A percentile compares a stretch with the other conserved stretches of the same genome.
phyloP scores from a whole-genome alignment of 2,113 vertebrate species.

The Thryonomys swinderianus region DNA sequence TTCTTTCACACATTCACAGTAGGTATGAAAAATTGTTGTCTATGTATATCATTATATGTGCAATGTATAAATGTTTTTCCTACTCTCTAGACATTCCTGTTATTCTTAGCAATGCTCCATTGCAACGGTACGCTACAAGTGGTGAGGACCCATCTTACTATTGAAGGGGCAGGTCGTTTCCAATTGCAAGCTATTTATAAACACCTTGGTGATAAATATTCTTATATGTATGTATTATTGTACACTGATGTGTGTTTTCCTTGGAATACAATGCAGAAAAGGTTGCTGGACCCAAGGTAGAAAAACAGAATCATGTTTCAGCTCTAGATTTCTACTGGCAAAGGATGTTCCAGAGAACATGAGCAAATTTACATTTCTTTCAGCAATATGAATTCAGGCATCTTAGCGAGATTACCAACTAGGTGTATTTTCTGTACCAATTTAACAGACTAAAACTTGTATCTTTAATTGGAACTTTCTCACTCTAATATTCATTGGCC shows the following conservation, averaged over 20 bases:
- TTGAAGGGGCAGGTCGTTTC: neutral
- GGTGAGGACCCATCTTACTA: neutral
- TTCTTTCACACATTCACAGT: neutral
- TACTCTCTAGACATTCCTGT: neutral
- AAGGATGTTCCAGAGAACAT: neutral
- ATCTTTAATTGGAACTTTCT: constrained; percentile 28
- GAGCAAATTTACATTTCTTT: neutral
- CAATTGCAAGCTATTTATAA: neutral
- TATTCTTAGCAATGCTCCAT: neutral
- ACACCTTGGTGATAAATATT: neutral
- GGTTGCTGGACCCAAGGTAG: neutral
- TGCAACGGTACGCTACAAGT: neutral
- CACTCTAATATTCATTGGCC: neutral
- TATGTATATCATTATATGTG: neutral
- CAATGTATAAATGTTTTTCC: neutral
- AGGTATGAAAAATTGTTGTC: neutral
- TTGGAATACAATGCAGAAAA: neutral
- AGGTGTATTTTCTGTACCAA: neutral
- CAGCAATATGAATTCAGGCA: no score
- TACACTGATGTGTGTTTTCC: neutral
- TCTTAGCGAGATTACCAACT: neutral
- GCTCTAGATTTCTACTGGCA: neutral
- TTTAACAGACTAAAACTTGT: neutral
- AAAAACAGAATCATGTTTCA: neutral
- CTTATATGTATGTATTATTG: neutral